Evolutionary conservation across 1,140 invertebrate species (phyloP).

Genomic region (Trichonephila clavata): DNA sequence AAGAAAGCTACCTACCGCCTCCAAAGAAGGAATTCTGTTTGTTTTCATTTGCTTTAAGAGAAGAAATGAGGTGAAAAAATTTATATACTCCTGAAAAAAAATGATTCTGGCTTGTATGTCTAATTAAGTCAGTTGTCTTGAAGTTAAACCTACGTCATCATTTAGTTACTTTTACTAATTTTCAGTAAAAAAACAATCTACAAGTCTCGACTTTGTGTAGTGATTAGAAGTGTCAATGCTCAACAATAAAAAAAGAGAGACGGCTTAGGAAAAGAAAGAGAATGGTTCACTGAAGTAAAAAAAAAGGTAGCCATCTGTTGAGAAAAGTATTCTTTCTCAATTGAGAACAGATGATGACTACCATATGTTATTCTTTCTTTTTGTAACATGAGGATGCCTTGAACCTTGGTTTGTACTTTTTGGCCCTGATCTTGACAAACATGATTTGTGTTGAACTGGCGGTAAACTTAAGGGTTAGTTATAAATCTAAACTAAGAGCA

Average conservation of each 20-base stretch:
- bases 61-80: too few relatives aligned
- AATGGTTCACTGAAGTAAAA: not conserved
- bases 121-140: too few relatives aligned
- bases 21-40: too few relatives aligned
- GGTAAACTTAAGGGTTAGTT: not conserved
- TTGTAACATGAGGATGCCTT: not conserved
- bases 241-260: not conserved
- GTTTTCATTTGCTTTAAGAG: too few relatives aligned
- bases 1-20: too few relatives aligned
- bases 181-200: not conserved
- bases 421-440: constrained; percentile 28
- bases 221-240: too few relatives aligned
- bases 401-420: not conserved
- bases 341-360: constrained; percentile 8
- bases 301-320: constrained; percentile 1
- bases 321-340: constrained; percentile 16
- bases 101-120: too few relatives aligned
- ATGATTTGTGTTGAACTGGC: constrained; percentile 1
- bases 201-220: too few relatives aligned
- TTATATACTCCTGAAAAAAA: too few relatives aligned
- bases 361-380: constrained; percentile 4
- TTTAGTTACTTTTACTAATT: too few relatives aligned
- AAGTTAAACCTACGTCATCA: too few relatives aligned
- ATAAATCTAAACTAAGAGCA: not conserved
- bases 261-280: not conserved